These are phyloP conservation scores for Drosophila limbata DNA, from an alignment of 2,888 invertebrate species.

Conservation along the genomic window DNA sequence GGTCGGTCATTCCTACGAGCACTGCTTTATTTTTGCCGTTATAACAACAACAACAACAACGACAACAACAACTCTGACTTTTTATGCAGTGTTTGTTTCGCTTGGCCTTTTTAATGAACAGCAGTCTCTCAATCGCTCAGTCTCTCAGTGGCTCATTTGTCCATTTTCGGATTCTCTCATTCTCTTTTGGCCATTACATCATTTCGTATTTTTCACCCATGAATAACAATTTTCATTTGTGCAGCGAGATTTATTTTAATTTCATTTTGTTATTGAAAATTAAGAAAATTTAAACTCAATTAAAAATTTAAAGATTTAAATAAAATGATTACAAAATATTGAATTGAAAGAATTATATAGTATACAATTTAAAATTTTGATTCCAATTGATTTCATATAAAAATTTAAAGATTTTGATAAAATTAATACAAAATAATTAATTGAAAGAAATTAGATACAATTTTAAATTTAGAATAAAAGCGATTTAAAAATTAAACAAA, in stretches of 20 bases:
- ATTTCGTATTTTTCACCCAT: constrained; percentile 75
- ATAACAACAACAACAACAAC: constrained; percentile 39
- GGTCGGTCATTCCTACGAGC: constrained; percentile 64
- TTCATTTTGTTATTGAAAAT: too few species aligned
- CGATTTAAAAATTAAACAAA: too few species aligned
- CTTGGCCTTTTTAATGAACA: constrained; percentile 68
- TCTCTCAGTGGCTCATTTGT: constrained; percentile 3
- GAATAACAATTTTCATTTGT: constrained; percentile 65
- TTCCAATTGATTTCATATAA: too few species aligned
- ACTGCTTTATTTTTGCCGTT: constrained; percentile 71
- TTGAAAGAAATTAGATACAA: too few species aligned
- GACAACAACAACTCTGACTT: constrained; percentile 37
- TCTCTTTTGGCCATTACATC: constrained; percentile 62
- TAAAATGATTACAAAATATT: too few species aligned
- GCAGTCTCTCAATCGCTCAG: constrained; percentile 11
- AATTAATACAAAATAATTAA: too few species aligned
- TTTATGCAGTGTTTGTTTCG: constrained; percentile 32
- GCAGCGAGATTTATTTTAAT: not conserved
- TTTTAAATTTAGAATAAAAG: too few species aligned
- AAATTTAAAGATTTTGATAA: too few species aligned
- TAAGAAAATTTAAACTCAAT: too few species aligned
- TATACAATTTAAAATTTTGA: too few species aligned
- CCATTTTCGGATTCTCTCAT: constrained; percentile 5
- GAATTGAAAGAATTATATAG: too few species aligned
- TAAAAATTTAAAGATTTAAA: too few species aligned